Conservation (phyloP, 2,113 vertebrate genomes). For the Cettia cetti region DNA sequence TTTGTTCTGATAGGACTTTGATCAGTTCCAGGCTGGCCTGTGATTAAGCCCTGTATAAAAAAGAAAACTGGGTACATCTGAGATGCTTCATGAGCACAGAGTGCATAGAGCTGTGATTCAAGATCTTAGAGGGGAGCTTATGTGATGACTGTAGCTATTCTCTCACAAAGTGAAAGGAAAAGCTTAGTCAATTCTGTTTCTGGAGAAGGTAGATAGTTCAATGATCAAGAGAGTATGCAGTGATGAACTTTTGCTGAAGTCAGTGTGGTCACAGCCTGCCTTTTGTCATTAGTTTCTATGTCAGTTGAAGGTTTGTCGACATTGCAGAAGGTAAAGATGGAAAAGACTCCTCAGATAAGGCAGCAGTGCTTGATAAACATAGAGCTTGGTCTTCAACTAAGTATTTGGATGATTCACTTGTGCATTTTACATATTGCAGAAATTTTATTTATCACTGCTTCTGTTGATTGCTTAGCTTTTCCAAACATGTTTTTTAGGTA, state of each 20-base stretch:
- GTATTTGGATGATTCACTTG: background rate
- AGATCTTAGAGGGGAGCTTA: background rate
- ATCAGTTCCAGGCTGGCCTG: background rate
- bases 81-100: background rate
- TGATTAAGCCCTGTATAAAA: background rate
- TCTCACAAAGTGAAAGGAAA: background rate
- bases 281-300: background rate
- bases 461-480: background rate
- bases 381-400: background rate
- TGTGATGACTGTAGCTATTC: background rate
- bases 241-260: background rate
- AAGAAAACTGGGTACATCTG: background rate
- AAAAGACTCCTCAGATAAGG: background rate
- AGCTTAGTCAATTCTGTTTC: background rate
- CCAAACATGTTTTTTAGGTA: slow-evolving; percentile 76
- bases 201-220: background rate
- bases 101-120: background rate
- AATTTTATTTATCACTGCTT: background rate
- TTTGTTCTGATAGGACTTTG: background rate
- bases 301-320: background rate
- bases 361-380: background rate
- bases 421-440: background rate
- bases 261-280: background rate
- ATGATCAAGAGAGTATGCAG: background rate
- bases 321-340: background rate